Conservation (phyloP, 2,113 vertebrate genomes). For the Microcebus tavaratra region DNA sequence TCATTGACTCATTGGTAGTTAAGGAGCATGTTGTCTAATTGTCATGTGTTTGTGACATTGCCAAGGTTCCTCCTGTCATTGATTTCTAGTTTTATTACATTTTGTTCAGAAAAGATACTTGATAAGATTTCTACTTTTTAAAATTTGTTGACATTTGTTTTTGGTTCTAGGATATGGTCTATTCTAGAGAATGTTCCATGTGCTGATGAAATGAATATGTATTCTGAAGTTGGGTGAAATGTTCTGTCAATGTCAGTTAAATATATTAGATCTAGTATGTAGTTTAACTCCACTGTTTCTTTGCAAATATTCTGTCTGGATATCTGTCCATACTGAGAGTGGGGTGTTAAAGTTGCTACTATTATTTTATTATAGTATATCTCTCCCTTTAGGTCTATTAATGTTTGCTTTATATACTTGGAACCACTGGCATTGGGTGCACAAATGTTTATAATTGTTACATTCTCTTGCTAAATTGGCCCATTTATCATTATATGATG, state of each 20-base stretch:
- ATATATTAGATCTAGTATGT: background rate
- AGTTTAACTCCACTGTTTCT: background rate
- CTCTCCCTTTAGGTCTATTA: background rate
- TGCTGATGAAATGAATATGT: background rate
- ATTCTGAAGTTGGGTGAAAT: background rate
- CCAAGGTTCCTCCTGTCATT: background rate
- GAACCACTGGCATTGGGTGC: background rate
- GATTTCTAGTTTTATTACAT: background rate
- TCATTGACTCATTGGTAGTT: background rate
- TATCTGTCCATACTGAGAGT: too few species aligned
- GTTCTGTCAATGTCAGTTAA: background rate
- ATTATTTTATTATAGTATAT: background rate
- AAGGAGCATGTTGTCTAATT: background rate
- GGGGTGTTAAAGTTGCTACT: background rate
- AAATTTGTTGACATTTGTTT: background rate
- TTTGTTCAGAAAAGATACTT: background rate
- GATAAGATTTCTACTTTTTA: background rate
- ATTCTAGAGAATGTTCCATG: background rate
- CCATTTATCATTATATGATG: background rate
- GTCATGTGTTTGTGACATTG: background rate
- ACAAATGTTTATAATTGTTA: background rate
- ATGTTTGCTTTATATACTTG: background rate
- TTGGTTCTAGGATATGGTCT: background rate
- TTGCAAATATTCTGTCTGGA: background rate
- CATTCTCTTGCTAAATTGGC: background rate